Evolutionary conservation across 2,888 invertebrate genomes (phyloP).

Genomic region (Nomada ruficornis): DNA sequence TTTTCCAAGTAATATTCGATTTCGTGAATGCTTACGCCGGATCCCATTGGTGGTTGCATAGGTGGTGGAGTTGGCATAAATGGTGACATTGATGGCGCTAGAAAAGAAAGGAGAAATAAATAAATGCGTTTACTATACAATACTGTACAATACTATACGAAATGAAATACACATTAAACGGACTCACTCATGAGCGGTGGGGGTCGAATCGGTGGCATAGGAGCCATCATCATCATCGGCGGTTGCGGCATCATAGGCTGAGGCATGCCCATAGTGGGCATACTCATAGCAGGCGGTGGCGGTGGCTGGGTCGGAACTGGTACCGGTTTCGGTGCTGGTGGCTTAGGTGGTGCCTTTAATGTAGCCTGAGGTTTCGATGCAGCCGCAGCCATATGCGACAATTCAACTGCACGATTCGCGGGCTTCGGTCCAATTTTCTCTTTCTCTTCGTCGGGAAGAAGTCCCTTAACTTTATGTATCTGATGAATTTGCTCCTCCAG

Average conservation of each 20-base stretch:
- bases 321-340: slow-evolving; percentile 82
- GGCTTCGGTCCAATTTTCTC: slow-evolving; percentile 98
- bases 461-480: slow-evolving; percentile 97
- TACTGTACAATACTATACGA: no score
- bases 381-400: slow-evolving; percentile 82
- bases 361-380: slow-evolving; percentile 82
- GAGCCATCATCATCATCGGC: slow-evolving; percentile 88
- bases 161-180: no score
- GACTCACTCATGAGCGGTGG: slow-evolving; percentile 87
- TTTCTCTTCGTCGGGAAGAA: slow-evolving; percentile 97
- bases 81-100: slow-evolving; percentile 83
- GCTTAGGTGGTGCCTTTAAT: slow-evolving; percentile 82
- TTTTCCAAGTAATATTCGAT: slow-evolving; percentile 17
- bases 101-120: slow-evolving; percentile 18
- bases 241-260: slow-evolving; percentile 86
- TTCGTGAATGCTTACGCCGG: slow-evolving; percentile 74
- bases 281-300: slow-evolving; percentile 80
- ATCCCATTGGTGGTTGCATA: slow-evolving; percentile 83
- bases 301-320: slow-evolving; percentile 83
- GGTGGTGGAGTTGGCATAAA: slow-evolving; percentile 83
- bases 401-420: slow-evolving; percentile 84
- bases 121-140: no score
- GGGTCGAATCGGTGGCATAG: slow-evolving; percentile 86
- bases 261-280: slow-evolving; percentile 84
- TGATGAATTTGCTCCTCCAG: slow-evolving; percentile 98